Evolutionary conservation across 53 echinoderm and acorn worm species (phyloP), one percentile per base, ranked within the genome.

Genomic region (Astropecten irregularis): DNA sequence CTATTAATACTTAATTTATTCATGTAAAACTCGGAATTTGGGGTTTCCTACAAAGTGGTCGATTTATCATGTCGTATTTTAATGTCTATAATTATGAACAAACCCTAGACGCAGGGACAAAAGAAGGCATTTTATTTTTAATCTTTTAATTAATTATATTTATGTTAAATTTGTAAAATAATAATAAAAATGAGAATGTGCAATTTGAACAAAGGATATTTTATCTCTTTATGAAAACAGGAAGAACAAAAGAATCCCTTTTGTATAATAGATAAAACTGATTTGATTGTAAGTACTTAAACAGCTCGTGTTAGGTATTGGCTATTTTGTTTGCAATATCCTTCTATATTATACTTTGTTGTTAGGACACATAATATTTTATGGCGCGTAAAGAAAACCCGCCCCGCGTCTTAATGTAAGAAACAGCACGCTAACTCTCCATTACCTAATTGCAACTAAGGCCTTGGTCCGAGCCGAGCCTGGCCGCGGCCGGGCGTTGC

Each of bases 361-460:
- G 1, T 2, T 38, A 26, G 14, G 23, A 2, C 44, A 46, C 47
- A 46, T 68, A 44, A 68, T 18, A 44, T 46, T 68, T 68, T 68
- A 68, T 68, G 68, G 68, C 68, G 29, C 68, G 26, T 25, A 40
- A 26, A 25, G 22, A 3, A 25, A 3, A 68, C 26, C 29, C 27
- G 25, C 44, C 23, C 4, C 21, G 8, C 16, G 18, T 8, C 6
- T 4, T 18, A 53, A 53, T 20, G 21, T 18, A 44, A 1, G 8
- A 19, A 3, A 29, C 37, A 33, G 53, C 73, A 21, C 33, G 54
- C 32, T 57, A 40, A 40, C 23, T 37, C 42, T 31, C 40, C 74
- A 74, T 74, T 74, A 56, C 54, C 56, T 56, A 40, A 74, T 74
- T 74, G 57, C 23, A 74, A 57, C 27, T 20, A 25, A 57, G 26